phyloP scores from a whole-genome alignment of 2,888 invertebrate genomes.

The Glaucopsyche alexis region DNA sequence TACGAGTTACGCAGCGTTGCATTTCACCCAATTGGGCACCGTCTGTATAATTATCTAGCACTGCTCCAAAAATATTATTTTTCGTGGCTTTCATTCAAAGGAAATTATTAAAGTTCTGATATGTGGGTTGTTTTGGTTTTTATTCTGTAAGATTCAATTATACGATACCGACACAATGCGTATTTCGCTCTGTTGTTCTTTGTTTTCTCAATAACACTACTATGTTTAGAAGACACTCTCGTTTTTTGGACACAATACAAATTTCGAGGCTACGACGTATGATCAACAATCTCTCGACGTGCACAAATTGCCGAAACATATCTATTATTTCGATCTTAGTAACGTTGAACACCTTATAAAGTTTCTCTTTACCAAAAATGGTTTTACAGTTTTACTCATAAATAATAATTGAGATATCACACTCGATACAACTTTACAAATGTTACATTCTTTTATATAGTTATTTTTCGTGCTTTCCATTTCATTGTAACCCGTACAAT shows the following conservation, averaged over 20 bases:
- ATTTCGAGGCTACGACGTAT: conserved; percentile 14
- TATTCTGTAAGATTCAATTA: conserved; percentile 64
- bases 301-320: conserved; percentile 10
- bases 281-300: conserved; percentile 24
- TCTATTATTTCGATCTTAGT: conserved; percentile 24
- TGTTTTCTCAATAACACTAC: conserved; percentile 56
- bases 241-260: conserved; percentile 24
- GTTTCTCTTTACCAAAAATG: conserved; percentile 27
- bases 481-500: neutral
- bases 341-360: conserved; percentile 11
- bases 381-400: conserved; percentile 9
- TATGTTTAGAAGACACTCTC: conserved; percentile 53
- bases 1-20: conserved; percentile 41
- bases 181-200: conserved; percentile 57
- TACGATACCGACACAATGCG: conserved; percentile 63
- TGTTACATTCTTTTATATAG: conserved; percentile 7
- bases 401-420: conserved; percentile 11
- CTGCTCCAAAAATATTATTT: conserved; percentile 25
- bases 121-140: neutral
- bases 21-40: conserved; percentile 60
- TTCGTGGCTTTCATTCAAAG: conserved; percentile 2
- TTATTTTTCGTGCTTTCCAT: conserved; percentile 20
- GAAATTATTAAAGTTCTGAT: neutral
- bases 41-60: conserved; percentile 57
- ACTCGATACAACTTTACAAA: neutral